These are phyloP conservation scores for Machimus atricapillus DNA, from an alignment of 2,888 invertebrate species.

Conservation along the genomic window DNA sequence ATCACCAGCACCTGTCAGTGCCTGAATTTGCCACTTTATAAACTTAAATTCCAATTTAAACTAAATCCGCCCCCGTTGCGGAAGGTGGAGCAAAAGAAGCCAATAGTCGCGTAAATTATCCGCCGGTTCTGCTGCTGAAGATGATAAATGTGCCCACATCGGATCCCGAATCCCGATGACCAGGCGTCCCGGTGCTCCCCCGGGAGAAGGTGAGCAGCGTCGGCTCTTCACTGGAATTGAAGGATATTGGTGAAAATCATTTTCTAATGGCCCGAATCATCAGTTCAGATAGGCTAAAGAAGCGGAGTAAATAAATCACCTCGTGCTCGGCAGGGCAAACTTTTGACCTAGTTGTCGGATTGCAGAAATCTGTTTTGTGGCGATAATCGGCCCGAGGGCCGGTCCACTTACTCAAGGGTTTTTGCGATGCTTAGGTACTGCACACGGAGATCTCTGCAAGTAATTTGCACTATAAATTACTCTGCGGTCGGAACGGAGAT, in stretches of 20 bases:
- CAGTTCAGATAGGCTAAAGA: constrained; percentile 5
- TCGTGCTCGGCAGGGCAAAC: background rate
- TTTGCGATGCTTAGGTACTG: background rate
- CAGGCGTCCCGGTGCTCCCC: background rate
- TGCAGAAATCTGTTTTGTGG: background rate
- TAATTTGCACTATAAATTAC: background rate
- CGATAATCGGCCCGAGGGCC: constrained; percentile 8
- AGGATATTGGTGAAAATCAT: constrained; percentile 29
- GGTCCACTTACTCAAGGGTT: background rate
- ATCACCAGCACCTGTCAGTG: constrained; percentile 18
- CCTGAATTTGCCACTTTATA: constrained; percentile 30
- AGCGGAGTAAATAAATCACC: constrained; percentile 9
- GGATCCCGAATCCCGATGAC: constrained; percentile 21
- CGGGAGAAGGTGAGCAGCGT: background rate
- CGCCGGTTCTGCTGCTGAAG: background rate
- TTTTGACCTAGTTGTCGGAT: constrained; percentile 5
- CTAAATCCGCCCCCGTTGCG: background rate
- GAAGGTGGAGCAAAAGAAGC: constrained; percentile 4
- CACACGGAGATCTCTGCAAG: background rate
- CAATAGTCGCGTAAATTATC: constrained; percentile 31
- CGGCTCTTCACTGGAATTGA: background rate
- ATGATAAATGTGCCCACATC: constrained; percentile 31
- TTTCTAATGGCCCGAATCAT: constrained; percentile 26
- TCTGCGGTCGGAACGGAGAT: background rate
- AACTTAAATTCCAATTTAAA: constrained; percentile 35